Conservation (phyloP, 2,797 vertebrate species). For the Falco cherrug region DNA sequence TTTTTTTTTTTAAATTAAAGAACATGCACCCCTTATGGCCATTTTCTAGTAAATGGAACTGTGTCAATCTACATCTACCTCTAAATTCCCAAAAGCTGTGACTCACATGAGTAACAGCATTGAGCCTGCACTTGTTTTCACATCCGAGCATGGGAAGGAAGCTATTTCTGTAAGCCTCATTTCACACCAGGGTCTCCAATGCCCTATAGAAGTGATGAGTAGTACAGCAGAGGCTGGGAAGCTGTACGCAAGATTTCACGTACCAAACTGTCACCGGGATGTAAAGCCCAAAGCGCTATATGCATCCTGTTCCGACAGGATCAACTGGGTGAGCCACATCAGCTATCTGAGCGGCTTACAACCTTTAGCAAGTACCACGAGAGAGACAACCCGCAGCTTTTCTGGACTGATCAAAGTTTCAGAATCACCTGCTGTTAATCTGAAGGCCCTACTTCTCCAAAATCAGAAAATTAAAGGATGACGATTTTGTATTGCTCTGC, state of each 20-base stretch:
- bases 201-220: rapidly evolving
- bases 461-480: rapidly evolving
- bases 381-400: too few relatives aligned
- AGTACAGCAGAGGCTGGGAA: neutral
- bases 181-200: neutral
- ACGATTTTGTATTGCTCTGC: rapidly evolving
- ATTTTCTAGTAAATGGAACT: rapidly evolving
- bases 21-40: rapidly evolving
- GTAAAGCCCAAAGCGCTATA: rapidly evolving
- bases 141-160: rapidly evolving
- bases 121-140: neutral
- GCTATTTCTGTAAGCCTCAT: rapidly evolving
- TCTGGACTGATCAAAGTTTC: rapidly evolving
- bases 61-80: neutral
- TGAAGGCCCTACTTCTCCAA: neutral
- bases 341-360: rapidly evolving
- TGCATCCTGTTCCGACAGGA: rapidly evolving
- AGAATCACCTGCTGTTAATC: neutral
- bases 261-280: rapidly evolving
- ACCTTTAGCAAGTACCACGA: rapidly evolving
- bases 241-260: rapidly evolving
- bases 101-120: neutral
- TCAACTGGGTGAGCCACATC: neutral
- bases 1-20: too few relatives aligned
- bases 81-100: neutral